These are phyloP conservation scores for Trachelipus rathkii DNA, from an alignment of 1,140 invertebrate species.

Conservation along the genomic window DNA sequence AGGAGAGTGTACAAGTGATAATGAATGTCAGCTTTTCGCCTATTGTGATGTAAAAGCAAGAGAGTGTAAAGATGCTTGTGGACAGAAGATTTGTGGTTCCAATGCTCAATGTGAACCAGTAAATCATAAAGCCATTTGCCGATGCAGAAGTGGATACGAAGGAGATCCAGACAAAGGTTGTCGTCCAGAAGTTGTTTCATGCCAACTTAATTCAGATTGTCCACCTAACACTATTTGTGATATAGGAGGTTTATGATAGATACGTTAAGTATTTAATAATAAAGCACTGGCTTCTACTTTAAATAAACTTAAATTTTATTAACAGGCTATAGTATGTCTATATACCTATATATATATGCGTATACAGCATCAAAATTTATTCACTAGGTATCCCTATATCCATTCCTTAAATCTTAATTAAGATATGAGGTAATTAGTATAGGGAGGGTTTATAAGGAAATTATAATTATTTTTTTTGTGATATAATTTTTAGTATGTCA, in stretches of 20 bases:
- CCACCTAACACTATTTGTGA: conserved; percentile 74
- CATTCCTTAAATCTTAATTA: too few relatives aligned
- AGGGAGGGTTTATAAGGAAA: neutral
- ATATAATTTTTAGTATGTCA: neutral
- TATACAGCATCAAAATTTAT: too few relatives aligned
- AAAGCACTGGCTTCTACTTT: neutral
- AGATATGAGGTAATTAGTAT: too few relatives aligned
- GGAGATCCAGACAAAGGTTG: conserved; percentile 75
- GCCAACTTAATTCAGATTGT: conserved; percentile 67
- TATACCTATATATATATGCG: too few relatives aligned
- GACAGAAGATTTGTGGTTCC: conserved; percentile 66
- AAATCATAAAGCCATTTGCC: conserved; percentile 68
- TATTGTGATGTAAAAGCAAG: conserved; percentile 64
- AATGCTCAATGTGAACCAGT: conserved; percentile 74
- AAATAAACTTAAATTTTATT: too few relatives aligned
- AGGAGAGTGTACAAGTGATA: conserved; percentile 68
- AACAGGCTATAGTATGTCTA: too few relatives aligned
- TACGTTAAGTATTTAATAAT: conserved; percentile 65
- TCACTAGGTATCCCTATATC: too few relatives aligned
- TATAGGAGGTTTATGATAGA: conserved; percentile 68
- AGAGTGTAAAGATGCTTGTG: conserved; percentile 78
- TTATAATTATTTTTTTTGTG: neutral
- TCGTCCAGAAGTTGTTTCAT: conserved; percentile 66
- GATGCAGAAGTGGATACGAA: conserved; percentile 69
- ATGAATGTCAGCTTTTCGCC: conserved; percentile 71